A percentile compares a stretch with the other conserved stretches of the same genome.
phyloP scores from a whole-genome alignment of 1,140 invertebrate genomes.

The Drosophila insularis region DNA sequence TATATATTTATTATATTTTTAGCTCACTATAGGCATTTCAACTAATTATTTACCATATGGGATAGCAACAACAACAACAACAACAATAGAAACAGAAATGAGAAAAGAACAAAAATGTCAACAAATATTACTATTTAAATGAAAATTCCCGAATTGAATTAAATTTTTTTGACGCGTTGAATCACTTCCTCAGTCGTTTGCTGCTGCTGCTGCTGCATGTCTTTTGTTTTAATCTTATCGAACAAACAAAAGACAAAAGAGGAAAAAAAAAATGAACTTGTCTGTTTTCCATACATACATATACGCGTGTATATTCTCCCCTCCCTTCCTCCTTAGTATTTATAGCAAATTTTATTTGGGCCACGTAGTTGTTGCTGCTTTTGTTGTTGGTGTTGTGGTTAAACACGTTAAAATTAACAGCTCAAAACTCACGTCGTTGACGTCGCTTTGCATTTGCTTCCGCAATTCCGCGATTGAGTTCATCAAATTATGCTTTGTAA shows the following conservation, averaged over 20 bases:
- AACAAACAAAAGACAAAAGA: slow-evolving; percentile 1
- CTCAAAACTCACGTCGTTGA: slow-evolving; percentile 63
- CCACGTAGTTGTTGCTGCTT: slow-evolving; percentile 57
- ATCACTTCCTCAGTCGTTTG: neutral
- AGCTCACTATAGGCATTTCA: too few relatives aligned
- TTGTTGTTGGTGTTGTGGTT: slow-evolving; percentile 45
- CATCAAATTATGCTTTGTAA: slow-evolving; percentile 25
- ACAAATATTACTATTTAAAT: neutral
- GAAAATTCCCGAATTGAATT: neutral
- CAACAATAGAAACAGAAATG: too few relatives aligned
- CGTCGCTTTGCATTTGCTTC: slow-evolving; percentile 53
- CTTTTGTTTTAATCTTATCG: slow-evolving; percentile 7
- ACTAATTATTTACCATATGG: too few relatives aligned
- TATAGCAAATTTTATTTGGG: slow-evolving; percentile 44
- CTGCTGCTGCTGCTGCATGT: neutral
- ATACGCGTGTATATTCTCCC: neutral
- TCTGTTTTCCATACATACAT: slow-evolving; percentile 6
- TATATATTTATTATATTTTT: too few relatives aligned
- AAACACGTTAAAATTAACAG: slow-evolving; percentile 70
- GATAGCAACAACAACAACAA: too few relatives aligned
- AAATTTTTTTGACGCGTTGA: neutral
- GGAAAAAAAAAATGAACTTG: neutral
- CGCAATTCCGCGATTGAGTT: slow-evolving; percentile 44
- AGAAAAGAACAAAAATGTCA: too few relatives aligned
- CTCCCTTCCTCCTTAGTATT: neutral